Conservation (phyloP, 2,888 invertebrate genomes). For the Dolichomitus sp. region DNA sequence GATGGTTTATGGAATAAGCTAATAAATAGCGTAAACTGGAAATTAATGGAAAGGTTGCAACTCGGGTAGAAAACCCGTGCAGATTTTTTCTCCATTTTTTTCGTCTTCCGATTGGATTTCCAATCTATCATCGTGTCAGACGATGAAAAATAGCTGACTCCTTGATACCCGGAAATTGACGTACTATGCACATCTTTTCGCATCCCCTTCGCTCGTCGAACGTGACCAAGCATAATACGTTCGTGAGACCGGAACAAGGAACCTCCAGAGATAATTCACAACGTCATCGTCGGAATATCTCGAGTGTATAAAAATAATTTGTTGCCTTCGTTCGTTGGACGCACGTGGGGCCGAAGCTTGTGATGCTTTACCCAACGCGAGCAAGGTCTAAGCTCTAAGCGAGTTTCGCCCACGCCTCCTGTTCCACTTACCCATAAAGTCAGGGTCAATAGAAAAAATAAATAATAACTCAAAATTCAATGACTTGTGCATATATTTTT, state of each 20-base stretch:
- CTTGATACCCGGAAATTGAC: not conserved
- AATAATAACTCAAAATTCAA: not conserved
- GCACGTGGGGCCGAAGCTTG: not conserved
- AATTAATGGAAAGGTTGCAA: too few species aligned
- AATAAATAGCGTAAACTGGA: too few species aligned
- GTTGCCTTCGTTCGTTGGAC: not conserved
- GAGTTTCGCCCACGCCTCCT: constrained; percentile 5
- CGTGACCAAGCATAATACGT: constrained; percentile 8
- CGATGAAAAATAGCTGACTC: not conserved
- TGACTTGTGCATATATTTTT: not conserved
- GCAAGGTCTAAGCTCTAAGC: not conserved
- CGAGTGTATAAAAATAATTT: constrained; percentile 26
- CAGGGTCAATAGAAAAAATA: constrained; percentile 12
- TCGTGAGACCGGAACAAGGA: not conserved
- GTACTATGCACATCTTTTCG: not conserved
- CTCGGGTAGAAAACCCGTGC: not conserved
- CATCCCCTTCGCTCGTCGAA: not conserved
- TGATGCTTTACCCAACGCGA: not conserved
- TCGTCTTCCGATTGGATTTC: not conserved
- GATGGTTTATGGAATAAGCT: too few species aligned
- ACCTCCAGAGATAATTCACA: not conserved
- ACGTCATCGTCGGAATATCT: constrained; percentile 1
- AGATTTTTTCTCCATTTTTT: not conserved
- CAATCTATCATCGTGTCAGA: not conserved
- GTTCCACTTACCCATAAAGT: constrained; percentile 29